Base-by-base conservation (phyloP, 2,113 vertebrate genomes). In the Microtus montanus region DNA sequence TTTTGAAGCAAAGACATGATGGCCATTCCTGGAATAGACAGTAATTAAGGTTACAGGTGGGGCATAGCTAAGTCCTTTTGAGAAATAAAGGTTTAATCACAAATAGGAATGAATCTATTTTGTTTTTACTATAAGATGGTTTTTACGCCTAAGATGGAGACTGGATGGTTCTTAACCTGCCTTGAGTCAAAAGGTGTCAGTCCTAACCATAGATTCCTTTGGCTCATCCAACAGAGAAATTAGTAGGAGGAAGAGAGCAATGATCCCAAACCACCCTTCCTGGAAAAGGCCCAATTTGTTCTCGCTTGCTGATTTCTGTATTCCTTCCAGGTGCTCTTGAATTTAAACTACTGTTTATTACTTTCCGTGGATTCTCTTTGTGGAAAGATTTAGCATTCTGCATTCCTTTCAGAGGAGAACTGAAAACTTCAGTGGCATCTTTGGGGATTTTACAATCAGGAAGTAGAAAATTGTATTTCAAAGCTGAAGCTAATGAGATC, bases 281-380 rank as follows among this genome's bases (percentile, higher is more conserved):
- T 90, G 95, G 83, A 74, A 97, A 95, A 28, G 19, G 63, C 22
- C 96, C 96, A 89, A 49, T 97, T 97, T 96, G 28, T 94, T 96
- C 91, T 94, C 91, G 63, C 82, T 77, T 96, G 86, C 73, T 95
- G 89, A 82, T 95, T 96, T 95, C 96, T 94, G 90, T 52, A 70
- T 49, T 94, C 63, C 97, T 91, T 71, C 68, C 90, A 47, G 79
- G 78, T 93, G 88, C 66, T 95, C 73, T 95, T 93, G 89, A 96
- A 97, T 97, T 97, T 92, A 97, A 98, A 96, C 91, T 47, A 84
- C 93, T 95, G 83, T 93, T 97, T 98, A 94, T 96, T 96, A 92
- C 28, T 96, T 97, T 97, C 90, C 96, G 80, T 92, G 54, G 89
- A 89, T 95, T 93, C 89, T 96, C 87, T 95, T 93, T 96, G 84